These are phyloP conservation scores for Ciconia maguari DNA, from an alignment of 2,113 vertebrate species.

Conservation along the genomic window DNA sequence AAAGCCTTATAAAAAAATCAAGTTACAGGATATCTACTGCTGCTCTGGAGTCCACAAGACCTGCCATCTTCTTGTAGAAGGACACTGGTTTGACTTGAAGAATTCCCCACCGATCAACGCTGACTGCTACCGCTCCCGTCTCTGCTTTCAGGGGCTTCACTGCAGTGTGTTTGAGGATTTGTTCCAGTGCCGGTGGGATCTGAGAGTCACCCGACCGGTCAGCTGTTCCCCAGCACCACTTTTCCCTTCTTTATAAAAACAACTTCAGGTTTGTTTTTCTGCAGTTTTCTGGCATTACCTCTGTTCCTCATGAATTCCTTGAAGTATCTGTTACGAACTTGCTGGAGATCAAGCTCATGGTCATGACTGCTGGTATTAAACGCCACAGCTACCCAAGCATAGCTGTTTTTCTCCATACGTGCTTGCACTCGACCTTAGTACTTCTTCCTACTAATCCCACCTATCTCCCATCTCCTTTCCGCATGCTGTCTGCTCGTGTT, in stretches of 20 bases:
- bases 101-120: rapidly evolving
- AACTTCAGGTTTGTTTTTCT: background rate
- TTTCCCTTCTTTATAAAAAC: background rate
- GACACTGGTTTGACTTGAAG: background rate
- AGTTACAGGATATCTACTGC: background rate
- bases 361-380: background rate
- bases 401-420: background rate
- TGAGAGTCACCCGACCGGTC: background rate
- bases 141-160: background rate
- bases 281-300: background rate
- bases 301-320: background rate
- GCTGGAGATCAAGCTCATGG: background rate
- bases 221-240: background rate
- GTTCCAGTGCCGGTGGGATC: background rate
- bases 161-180: background rate
- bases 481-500: background rate
- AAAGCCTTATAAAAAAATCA: background rate
- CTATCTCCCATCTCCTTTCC: background rate
- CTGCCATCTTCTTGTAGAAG: background rate
- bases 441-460: background rate
- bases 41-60: background rate
- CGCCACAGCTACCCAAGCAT: background rate
- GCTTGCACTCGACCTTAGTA: background rate
- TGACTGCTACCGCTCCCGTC: background rate
- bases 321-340: background rate